Evolutionary conservation across 2,888 invertebrate genomes (phyloP), one percentile per base, ranked within the genome.

Genomic region (Pimpla rufipes): DNA sequence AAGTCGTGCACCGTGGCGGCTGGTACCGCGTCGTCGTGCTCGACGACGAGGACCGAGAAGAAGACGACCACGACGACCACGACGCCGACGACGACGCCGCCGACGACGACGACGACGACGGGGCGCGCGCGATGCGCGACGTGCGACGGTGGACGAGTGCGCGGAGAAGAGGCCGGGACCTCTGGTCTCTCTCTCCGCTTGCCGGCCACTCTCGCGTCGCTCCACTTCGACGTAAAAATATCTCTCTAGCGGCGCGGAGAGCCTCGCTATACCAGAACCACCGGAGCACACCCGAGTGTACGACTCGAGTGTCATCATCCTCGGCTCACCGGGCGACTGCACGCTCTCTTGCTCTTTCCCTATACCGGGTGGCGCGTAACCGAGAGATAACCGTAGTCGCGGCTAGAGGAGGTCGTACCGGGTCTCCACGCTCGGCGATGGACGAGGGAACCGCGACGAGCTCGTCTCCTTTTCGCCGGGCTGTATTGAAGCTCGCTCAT

Each of bases 171-270:
- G 45, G 70, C 77, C 64, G 52, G 76, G 77, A 79, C 66, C 74
- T 71, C 77, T 64, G 55, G 62, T 67, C 74, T 35, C 29, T 68
- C 59, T 52, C 80, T 68, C 66, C 40, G 79, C 71, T 71, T 77
- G 71, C 71, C 71, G 67, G 81, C 78, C 47, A 82, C 78, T 82
- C 79, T 83, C 84, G 85, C 80, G 87, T 87, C 89, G 90, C 88
- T 89, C 89, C 88, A 88, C 90, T 89, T 90, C 79, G 88, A 90
- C 89, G 90, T 90, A 91, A 90, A 91, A 90, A 90, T 90, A 91
- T 89, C 90, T 87, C 87, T 79, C 78, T 47, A 79, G 79, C 70
- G 52, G 79, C 70, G 52, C 74, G 75, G 79, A 76, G 80, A 80
- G 75, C 42, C 59, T 45, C 40, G 29, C 29, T 29, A 5, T 68